Percentiles rank a stretch among this genome's conserved stretches.
These are phyloP conservation scores for Mastomys coucha DNA, from an alignment of 2,113 vertebrate species.

Conservation along the genomic window DNA sequence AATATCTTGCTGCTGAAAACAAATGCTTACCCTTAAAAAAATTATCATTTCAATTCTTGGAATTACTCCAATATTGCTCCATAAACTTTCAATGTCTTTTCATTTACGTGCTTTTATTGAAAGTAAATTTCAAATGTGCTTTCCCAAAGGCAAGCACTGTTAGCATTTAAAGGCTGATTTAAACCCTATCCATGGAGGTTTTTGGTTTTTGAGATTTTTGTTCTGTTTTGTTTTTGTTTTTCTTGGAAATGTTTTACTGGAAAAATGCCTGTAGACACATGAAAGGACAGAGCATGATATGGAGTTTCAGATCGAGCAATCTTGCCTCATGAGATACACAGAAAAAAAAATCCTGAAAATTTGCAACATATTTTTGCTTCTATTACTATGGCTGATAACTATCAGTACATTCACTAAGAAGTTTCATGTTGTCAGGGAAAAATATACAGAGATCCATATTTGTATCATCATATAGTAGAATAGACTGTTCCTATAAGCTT, in stretches of 20 bases:
- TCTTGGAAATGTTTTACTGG: not conserved
- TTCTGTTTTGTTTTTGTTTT: not conserved
- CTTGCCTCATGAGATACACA: not conserved
- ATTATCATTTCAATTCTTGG: not conserved
- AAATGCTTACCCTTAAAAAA: not conserved
- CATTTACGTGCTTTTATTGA: not conserved
- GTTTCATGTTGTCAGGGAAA: not conserved
- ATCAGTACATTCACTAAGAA: not conserved
- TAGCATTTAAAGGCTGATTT: not conserved
- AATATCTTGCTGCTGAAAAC: not conserved
- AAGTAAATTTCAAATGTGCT: not conserved
- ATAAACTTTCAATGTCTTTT: not conserved
- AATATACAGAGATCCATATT: not conserved
- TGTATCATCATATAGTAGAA: not conserved
- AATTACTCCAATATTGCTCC: not conserved
- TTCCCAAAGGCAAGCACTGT: not conserved
- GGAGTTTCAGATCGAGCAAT: not conserved
- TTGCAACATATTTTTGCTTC: not conserved
- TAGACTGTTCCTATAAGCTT: not conserved
- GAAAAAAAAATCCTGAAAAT: not conserved
- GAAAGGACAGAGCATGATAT: not conserved
- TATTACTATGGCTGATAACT: not conserved
- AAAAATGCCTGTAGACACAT: not conserved
- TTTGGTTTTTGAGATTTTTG: too few relatives aligned
- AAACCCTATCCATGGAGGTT: not conserved